Evolutionary conservation across 2,113 vertebrate species (phyloP).

Genomic region (Nannobrachium achirus): DNA sequence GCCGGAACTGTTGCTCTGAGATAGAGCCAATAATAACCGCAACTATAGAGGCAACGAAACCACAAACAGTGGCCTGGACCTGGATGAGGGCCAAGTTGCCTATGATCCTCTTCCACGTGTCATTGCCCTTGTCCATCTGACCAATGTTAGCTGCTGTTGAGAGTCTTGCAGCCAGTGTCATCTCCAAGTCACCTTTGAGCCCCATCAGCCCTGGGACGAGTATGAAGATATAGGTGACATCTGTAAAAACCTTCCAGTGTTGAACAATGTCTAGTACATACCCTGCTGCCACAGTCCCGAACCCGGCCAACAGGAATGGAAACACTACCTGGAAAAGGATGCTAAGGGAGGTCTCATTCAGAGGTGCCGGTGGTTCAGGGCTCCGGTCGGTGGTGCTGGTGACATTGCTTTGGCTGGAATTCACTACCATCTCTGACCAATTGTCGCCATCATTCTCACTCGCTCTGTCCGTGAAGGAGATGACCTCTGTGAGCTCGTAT

Average conservation of each 20-base stretch:
- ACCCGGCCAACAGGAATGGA: conserved; percentile 90
- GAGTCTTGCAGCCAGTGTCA: conserved; percentile 95
- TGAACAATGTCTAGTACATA: conserved; percentile 90
- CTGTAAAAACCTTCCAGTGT: conserved; percentile 95
- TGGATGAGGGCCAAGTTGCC: conserved; percentile 98
- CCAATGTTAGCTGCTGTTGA: conserved; percentile 98
- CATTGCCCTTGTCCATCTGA: conserved; percentile 94
- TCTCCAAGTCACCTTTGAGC: conserved; percentile 97
- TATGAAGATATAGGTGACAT: conserved; percentile 91
- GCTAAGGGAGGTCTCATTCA: conserved; percentile 81
- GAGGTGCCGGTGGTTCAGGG: no score
- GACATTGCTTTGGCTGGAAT: no score
- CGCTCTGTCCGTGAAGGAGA: no score
- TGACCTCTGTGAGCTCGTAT: no score
- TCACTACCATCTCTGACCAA: no score
- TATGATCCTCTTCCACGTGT: conserved; percentile 97
- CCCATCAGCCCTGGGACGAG: conserved; percentile 94
- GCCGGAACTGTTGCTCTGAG: conserved; percentile 91
- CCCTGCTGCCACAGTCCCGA: conserved; percentile 94
- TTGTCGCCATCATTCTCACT: no score
- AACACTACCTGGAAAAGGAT: conserved; percentile 89
- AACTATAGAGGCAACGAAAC: conserved; percentile 95
- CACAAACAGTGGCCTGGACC: conserved; percentile 98
- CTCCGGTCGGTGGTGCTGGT: no score
- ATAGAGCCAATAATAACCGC: conserved; percentile 98